phyloP scores from a whole-genome alignment of 2,113 vertebrate species.

The Carettochelys insculpta region DNA sequence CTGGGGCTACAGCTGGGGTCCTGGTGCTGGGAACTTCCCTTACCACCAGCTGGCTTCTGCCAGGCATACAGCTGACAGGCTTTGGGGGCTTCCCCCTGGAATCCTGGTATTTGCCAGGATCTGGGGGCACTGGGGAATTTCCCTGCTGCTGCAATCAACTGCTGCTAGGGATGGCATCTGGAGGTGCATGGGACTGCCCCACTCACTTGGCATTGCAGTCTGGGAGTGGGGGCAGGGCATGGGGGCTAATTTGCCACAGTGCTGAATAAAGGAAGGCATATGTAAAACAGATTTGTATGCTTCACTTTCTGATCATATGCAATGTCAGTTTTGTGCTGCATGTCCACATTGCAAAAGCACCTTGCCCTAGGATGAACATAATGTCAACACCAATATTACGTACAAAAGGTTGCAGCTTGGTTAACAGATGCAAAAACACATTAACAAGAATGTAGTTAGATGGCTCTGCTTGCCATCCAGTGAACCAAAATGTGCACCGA shows the following conservation, averaged over 20 bases:
- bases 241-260: too few relatives aligned
- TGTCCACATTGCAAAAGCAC: background rate
- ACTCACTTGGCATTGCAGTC: too few relatives aligned
- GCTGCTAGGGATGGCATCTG: too few relatives aligned
- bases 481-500: background rate
- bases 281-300: background rate
- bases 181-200: too few relatives aligned
- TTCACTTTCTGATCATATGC: background rate
- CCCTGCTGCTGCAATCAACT: too few relatives aligned
- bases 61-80: rapidly evolving
- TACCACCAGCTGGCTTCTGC: too few relatives aligned
- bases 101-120: too few relatives aligned
- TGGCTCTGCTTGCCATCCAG: background rate
- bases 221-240: too few relatives aligned
- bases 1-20: too few relatives aligned
- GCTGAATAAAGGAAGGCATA: background rate
- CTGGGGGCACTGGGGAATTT: too few relatives aligned
- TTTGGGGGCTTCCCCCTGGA: too few relatives aligned
- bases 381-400: background rate
- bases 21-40: too few relatives aligned
- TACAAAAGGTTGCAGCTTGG: background rate
- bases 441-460: background rate
- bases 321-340: background rate
- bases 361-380: background rate
- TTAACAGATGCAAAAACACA: background rate